phyloP scores from a whole-genome alignment of 2,888 invertebrate genomes.

The Coenonympha glycerion region DNA sequence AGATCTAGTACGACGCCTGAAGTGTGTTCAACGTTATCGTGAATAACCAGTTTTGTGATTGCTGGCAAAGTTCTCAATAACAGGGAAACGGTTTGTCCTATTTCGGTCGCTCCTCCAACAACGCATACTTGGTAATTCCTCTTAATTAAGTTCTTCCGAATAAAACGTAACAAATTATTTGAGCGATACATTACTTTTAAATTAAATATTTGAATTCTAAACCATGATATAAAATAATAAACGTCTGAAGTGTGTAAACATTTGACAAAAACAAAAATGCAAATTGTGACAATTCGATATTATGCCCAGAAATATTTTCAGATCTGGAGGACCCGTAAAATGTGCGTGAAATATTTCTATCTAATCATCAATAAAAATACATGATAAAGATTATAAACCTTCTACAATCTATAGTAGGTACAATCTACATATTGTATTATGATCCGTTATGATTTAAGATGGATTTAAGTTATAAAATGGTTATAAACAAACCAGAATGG shows the following conservation, averaged over 20 bases:
- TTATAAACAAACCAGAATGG: too few relatives aligned
- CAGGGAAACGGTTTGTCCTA: conserved; percentile 74
- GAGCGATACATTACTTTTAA: conserved; percentile 19
- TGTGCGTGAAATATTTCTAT: too few relatives aligned
- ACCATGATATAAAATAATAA: not conserved
- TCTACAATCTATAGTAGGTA: too few relatives aligned
- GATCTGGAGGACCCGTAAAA: too few relatives aligned
- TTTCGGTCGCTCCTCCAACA: conserved; percentile 60
- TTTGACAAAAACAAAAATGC: not conserved
- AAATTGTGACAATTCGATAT: too few relatives aligned
- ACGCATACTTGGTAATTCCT: conserved; percentile 53
- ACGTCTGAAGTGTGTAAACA: not conserved
- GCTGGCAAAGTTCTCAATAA: conserved; percentile 75
- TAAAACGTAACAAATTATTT: conserved; percentile 20
- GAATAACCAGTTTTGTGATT: conserved; percentile 76
- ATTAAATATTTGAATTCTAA: not conserved
- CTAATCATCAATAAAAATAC: too few relatives aligned
- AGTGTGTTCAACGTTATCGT: conserved; percentile 61
- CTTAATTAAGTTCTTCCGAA: conserved; percentile 23
- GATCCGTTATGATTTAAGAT: too few relatives aligned
- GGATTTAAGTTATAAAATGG: too few relatives aligned
- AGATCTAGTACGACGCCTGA: conserved; percentile 63
- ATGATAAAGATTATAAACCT: too few relatives aligned
- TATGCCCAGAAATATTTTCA: too few relatives aligned
- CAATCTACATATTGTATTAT: too few relatives aligned